Base-by-base conservation (phyloP, 2,113 vertebrate species). In the Patagioenas fasciata region DNA sequence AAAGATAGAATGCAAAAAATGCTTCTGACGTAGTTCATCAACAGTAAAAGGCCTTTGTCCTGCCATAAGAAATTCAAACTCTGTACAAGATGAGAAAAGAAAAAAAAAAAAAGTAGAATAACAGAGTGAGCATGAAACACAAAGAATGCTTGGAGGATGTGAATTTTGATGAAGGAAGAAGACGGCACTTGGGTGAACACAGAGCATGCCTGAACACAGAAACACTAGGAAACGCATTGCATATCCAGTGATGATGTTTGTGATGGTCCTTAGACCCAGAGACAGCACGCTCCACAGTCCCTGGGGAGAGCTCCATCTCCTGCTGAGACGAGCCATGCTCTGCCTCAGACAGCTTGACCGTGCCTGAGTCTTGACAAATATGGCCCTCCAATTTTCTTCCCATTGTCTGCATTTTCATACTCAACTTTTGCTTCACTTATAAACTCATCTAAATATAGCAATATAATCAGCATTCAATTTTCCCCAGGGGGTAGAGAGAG, bases 351-450 rank as follows among this genome's bases (percentile, higher is more conserved):
- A 36, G 58, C 51, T 93, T 79, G 70, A 62, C 20, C 4, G 58
- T 17, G 19, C 58, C 69, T 31, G 4, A 72, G 3, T 40, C 51
- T 50, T 58, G 71, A 62, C 24, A 34, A 62, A 88, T 40, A 34
- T 50, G 31, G 12, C 34, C 47, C 47, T 85, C 12, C 50, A 31
- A 8, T 82, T 61, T 51, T 79, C 88, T 56, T 51, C 34, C 64
- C 36, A 61, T 17, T 42, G 60, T 48, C 56, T 67, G 20, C 6
- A 1, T 73, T 80, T 73, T 91, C n/a, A n/a, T 83, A n/a, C 28
- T 83, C 71, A 85, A 72, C 40, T 92, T 95, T 70, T 70, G 54
- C 67, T 90, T 83, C 58, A 80, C 71, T 88, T 85, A 91, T 51
- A 91, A 82, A 84, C 58, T 91, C 71, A 80, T 82, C 48, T 91